phyloP scores from a whole-genome alignment of 2,797 vertebrate species.

The Sebastes matsubarae region DNA sequence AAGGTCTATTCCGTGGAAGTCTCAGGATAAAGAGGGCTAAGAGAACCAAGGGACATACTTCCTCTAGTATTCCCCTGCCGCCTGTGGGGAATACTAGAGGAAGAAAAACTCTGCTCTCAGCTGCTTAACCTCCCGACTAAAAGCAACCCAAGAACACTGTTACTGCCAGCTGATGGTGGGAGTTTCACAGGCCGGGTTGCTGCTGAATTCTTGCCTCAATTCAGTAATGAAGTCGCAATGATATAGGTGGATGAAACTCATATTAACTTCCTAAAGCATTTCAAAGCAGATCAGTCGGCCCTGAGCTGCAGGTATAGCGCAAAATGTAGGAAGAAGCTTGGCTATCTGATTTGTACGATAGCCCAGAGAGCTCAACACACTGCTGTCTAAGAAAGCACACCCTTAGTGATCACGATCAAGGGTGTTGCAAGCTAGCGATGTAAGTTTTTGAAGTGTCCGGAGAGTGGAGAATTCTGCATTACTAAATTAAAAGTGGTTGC shows the following conservation, averaged over 20 bases:
- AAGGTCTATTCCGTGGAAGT: slow-evolving; percentile 78
- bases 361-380: background rate
- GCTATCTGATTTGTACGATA: background rate
- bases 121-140: slow-evolving; percentile 80
- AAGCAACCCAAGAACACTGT: slow-evolving; percentile 66
- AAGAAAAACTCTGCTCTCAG: slow-evolving; percentile 73
- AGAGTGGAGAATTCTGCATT: background rate
- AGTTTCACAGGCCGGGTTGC: slow-evolving; percentile 37
- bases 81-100: slow-evolving; percentile 73
- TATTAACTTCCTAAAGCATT: slow-evolving; percentile 14
- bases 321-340: background rate
- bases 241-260: slow-evolving; percentile 31
- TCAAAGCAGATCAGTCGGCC: slow-evolving; percentile 14
- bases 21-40: slow-evolving; percentile 80
- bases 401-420: background rate
- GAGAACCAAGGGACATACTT: slow-evolving; percentile 71
- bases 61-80: slow-evolving; percentile 54
- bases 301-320: background rate
- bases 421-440: background rate
- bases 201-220: slow-evolving; percentile 35
- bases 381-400: background rate
- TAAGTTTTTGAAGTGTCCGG: background rate
- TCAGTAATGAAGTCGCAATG: slow-evolving; percentile 24
- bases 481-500: background rate
- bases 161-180: slow-evolving; percentile 57